phyloP scores from a whole-genome alignment of 1,140 invertebrate species.

The Zophobas morio region DNA sequence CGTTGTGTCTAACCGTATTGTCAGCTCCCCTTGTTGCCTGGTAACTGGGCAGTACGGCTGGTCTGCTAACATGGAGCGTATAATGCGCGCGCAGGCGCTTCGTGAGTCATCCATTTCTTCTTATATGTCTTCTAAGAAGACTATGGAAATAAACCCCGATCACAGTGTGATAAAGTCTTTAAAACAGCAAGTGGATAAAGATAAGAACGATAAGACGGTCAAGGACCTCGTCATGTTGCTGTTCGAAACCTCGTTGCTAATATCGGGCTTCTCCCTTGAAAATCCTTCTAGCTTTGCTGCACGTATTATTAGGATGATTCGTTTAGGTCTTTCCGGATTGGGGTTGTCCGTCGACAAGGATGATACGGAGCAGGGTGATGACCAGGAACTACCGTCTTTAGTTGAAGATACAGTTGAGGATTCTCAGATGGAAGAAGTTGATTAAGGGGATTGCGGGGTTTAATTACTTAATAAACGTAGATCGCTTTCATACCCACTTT shows the following conservation, averaged over 20 bases:
- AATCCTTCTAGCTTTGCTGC: slow-evolving; percentile 89
- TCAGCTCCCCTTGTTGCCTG: slow-evolving; percentile 98
- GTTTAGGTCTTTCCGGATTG: slow-evolving; percentile 96
- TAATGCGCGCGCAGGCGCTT: slow-evolving; percentile 98
- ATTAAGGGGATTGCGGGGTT: too few species aligned
- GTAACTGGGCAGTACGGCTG: slow-evolving; percentile 99
- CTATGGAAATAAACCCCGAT: slow-evolving; percentile 98
- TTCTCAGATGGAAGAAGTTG: too few species aligned
- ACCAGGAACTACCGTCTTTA: too few species aligned
- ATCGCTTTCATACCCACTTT: too few species aligned
- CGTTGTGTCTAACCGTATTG: slow-evolving; percentile 92
- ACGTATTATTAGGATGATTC: slow-evolving; percentile 94
- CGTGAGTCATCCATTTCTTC: slow-evolving; percentile 97
- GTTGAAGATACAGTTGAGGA: too few species aligned
- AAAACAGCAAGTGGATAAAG: slow-evolving; percentile 90
- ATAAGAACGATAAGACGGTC: slow-evolving; percentile 98
- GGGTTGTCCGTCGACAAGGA: too few species aligned
- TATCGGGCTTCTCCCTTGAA: slow-evolving; percentile 92
- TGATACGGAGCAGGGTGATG: too few species aligned
- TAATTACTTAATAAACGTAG: too few species aligned
- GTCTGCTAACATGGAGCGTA: slow-evolving; percentile 99
- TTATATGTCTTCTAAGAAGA: slow-evolving; percentile 98
- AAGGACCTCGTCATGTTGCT: slow-evolving; percentile 94
- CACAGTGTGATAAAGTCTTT: slow-evolving; percentile 95
- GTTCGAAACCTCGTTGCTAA: slow-evolving; percentile 93